A percentile compares a stretch with the other conserved stretches of the same genome.
Evolutionary conservation across 2,888 invertebrate species (phyloP).

Genomic region (Isotomurus palustris): DNA sequence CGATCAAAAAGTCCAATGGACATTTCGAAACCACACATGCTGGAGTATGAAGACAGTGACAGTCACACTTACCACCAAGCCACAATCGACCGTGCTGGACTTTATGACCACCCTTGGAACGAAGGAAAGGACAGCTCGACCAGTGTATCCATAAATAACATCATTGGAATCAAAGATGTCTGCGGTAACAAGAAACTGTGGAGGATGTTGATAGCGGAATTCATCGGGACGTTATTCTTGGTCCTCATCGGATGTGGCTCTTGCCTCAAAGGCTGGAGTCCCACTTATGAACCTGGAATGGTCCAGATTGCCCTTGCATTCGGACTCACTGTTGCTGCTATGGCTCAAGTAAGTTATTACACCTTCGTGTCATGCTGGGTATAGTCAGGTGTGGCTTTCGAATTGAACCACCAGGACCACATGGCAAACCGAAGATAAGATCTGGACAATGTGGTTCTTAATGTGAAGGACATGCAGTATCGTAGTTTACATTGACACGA

Average conservation of each 20-base stretch:
- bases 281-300: constrained; percentile 52
- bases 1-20: too few species aligned
- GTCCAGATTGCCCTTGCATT: constrained; percentile 77
- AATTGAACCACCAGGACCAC: too few species aligned
- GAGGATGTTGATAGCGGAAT: constrained; percentile 78
- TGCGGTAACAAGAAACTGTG: constrained; percentile 73
- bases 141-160: constrained; percentile 53
- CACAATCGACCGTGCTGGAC: neutral
- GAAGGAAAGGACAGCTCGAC: neutral
- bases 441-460: too few species aligned
- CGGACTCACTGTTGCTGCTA: constrained; percentile 76
- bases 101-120: neutral
- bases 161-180: constrained; percentile 72
- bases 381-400: too few species aligned
- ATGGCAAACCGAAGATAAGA: too few species aligned
- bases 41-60: constrained; percentile 1
- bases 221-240: constrained; percentile 80
- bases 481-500: too few species aligned
- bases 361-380: too few species aligned
- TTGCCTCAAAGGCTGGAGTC: constrained; percentile 56
- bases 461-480: too few species aligned
- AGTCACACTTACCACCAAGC: neutral
- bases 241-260: constrained; percentile 82
- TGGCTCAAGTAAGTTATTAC: constrained; percentile 73
- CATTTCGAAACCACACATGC: neutral